These are phyloP conservation scores for Pseudochaenichthys georgianus DNA, from an alignment of 2,797 vertebrate species.

Conservation along the genomic window DNA sequence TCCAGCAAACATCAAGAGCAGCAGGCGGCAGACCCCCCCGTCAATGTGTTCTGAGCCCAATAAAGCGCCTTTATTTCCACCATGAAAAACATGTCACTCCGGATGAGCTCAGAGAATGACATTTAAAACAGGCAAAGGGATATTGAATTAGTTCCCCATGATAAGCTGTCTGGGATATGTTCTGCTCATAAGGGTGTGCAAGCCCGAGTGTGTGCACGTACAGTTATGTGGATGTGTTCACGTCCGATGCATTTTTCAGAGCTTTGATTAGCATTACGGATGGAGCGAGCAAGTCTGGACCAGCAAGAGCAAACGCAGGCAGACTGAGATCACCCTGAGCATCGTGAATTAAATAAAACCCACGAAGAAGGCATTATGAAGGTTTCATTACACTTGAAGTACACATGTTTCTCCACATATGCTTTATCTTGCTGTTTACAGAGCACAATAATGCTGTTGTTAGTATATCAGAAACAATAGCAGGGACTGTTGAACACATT, in stretches of 20 bases:
- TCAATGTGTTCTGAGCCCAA: constrained; percentile 68
- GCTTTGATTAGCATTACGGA: constrained; percentile 70
- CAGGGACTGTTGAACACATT: background rate
- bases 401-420: constrained; percentile 19
- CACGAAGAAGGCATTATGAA: constrained; percentile 10
- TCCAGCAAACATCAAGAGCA: constrained; percentile 57
- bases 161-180: constrained; percentile 76
- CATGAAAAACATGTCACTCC: constrained; percentile 86
- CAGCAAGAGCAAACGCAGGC: constrained; percentile 16
- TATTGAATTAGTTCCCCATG: constrained; percentile 87
- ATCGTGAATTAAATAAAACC: constrained; percentile 43
- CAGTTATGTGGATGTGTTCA: constrained; percentile 17
- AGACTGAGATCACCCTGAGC: constrained; percentile 28
- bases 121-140: constrained; percentile 86
- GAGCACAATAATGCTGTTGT: constrained; percentile 9
- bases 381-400: constrained; percentile 18
- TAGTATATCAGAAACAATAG: constrained; percentile 30
- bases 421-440: constrained; percentile 10
- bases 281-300: constrained; percentile 49
- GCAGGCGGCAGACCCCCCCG: constrained; percentile 33
- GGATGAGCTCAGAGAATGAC: constrained; percentile 86
- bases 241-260: constrained; percentile 60
- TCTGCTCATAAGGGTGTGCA: constrained; percentile 49
- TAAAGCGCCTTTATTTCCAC: constrained; percentile 83
- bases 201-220: constrained; percentile 10